Conservation (phyloP, 2,797 vertebrate species). For the Varecia variegata region DNA sequence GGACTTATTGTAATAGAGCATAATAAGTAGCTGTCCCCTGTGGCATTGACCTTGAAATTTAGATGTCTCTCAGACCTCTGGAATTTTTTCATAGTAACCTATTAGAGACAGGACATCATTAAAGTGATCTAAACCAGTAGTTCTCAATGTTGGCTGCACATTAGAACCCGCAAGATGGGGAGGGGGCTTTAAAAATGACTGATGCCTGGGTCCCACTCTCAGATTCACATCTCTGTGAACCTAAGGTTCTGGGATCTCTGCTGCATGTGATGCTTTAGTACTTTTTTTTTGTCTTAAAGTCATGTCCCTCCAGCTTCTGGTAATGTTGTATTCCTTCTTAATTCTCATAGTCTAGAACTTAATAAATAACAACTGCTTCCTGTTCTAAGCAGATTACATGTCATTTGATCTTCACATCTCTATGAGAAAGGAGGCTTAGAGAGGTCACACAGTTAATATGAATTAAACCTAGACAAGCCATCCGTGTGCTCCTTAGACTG, state of each 20-base stretch:
- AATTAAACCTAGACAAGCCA: neutral
- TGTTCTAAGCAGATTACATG: neutral
- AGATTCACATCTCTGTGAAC: too few species aligned
- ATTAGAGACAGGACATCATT: neutral
- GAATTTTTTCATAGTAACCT: conserved; percentile 4
- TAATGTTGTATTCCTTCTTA: neutral
- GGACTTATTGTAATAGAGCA: neutral
- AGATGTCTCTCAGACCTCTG: neutral
- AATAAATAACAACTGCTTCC: neutral
- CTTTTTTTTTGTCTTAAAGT: neutral
- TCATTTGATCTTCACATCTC: neutral
- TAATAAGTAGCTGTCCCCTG: neutral
- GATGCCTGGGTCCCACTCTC: neutral
- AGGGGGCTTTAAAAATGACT: neutral
- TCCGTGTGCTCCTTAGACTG: neutral
- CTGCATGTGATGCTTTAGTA: neutral
- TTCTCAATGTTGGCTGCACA: neutral
- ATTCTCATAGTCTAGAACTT: neutral
- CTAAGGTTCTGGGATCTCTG: neutral
- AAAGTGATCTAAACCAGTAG: neutral
- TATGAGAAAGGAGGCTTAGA: neutral
- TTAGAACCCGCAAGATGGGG: neutral
- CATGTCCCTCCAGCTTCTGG: neutral
- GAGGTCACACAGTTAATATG: neutral
- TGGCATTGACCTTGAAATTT: conserved; percentile 21